phyloP scores from a whole-genome alignment of 2,888 invertebrate species.

The Balanococcus diminutus region DNA sequence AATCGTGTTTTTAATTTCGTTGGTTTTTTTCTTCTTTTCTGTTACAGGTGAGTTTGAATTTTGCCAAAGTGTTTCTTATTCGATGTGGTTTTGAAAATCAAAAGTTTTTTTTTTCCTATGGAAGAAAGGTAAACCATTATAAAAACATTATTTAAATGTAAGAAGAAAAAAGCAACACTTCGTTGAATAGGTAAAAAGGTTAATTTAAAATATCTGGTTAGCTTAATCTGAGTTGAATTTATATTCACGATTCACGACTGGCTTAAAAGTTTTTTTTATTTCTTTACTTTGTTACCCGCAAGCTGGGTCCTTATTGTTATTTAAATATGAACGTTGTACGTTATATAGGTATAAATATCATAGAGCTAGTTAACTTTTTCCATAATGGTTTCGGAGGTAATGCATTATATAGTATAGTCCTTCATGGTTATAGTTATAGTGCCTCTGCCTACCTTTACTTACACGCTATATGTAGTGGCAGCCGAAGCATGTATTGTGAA shows the following conservation, averaged over 20 bases:
- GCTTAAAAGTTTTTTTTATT: conserved; percentile 28
- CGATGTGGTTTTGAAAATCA: background rate
- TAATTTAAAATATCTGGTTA: conserved; percentile 32
- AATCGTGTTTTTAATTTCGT: background rate
- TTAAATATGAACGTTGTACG: conserved; percentile 26
- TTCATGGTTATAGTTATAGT: background rate
- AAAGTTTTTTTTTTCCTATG: no score
- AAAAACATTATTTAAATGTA: conserved; percentile 25
- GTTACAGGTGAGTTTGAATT: conserved; percentile 13
- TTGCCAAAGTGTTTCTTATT: background rate
- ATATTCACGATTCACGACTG: background rate
- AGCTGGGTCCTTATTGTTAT: conserved; percentile 39
- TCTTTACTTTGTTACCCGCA: conserved; percentile 3
- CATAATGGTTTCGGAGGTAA: background rate
- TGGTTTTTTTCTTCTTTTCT: background rate
- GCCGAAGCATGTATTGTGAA: conserved; percentile 8
- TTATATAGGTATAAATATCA: conserved; percentile 20
- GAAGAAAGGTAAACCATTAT: background rate
- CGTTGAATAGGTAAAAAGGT: conserved; percentile 8
- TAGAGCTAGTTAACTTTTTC: conserved; percentile 14
- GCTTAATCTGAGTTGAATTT: conserved; percentile 33
- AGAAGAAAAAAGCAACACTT: background rate
- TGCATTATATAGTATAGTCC: background rate
- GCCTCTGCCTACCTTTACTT: background rate
- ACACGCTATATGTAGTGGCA: background rate